phyloP scores from a whole-genome alignment of 2,888 invertebrate species.

The Chironomus riparius region DNA sequence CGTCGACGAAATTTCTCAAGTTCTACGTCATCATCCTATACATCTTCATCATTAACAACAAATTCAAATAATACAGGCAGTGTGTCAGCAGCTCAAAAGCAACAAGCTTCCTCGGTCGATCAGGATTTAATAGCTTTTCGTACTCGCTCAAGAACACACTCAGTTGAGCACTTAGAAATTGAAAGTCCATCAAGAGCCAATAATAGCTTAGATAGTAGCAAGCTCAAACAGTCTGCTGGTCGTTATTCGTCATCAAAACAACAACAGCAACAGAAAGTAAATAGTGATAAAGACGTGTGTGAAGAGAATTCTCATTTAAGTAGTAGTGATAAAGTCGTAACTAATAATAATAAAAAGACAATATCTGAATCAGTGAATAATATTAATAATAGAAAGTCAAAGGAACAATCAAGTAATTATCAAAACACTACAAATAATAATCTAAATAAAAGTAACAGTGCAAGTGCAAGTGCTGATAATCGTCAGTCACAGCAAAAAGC shows the following conservation, averaged over 20 bases:
- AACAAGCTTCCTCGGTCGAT: background rate
- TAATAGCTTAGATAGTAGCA: background rate
- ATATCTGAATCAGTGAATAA: background rate
- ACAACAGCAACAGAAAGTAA: background rate
- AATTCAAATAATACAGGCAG: background rate
- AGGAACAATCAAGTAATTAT: background rate
- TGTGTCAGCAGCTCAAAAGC: background rate
- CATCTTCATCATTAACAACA: conserved; percentile 22
- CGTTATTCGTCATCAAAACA: background rate
- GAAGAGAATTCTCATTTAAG: background rate
- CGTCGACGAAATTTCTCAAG: conserved; percentile 25
- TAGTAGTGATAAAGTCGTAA: background rate
- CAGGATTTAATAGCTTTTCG: background rate
- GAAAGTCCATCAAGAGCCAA: background rate
- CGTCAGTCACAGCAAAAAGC: background rate
- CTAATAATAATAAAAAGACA: conserved; percentile 4
- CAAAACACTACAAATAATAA: background rate
- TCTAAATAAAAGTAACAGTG: background rate
- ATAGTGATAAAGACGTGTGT: conserved; percentile 15
- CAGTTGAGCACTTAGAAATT: background rate
- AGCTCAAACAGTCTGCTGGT: background rate
- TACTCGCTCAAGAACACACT: background rate
- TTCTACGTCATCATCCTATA: conserved; percentile 22
- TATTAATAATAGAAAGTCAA: background rate
- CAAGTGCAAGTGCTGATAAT: conserved; percentile 3